Percentiles rank a stretch among this genome's conserved stretches.
phyloP scores from a whole-genome alignment of 2,888 invertebrate genomes.

The Spialia ferax region DNA sequence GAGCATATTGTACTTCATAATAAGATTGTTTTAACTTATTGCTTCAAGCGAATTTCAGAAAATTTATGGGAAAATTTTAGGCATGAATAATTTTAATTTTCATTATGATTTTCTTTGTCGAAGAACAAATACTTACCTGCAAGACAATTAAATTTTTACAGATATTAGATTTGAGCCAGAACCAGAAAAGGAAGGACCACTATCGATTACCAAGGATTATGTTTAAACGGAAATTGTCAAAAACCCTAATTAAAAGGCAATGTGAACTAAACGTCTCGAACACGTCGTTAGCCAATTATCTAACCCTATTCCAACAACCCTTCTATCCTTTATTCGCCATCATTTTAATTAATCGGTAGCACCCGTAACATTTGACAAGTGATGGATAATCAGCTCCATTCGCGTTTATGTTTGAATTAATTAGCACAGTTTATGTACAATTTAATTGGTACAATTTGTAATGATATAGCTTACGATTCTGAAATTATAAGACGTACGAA shows the following conservation, averaged over 20 bases:
- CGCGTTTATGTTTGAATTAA: slow-evolving; percentile 20
- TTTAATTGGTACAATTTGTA: slow-evolving; percentile 2
- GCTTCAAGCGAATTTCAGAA: too few species aligned
- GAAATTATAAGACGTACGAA: too few species aligned
- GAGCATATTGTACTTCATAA: too few species aligned
- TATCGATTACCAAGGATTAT: too few species aligned
- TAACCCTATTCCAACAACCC: slow-evolving; percentile 10
- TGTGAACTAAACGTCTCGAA: background rate
- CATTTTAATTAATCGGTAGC: slow-evolving; percentile 26
- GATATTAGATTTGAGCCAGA: too few species aligned
- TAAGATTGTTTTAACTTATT: too few species aligned
- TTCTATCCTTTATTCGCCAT: slow-evolving; percentile 15
- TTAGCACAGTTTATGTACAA: slow-evolving; percentile 14
- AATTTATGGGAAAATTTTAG: too few species aligned
- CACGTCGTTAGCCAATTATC: background rate
- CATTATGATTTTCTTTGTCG: too few species aligned
- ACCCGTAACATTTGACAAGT: slow-evolving; percentile 16
- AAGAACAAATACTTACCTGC: too few species aligned
- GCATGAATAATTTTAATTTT: too few species aligned
- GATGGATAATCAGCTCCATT: slow-evolving; percentile 28
- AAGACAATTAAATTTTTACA: too few species aligned
- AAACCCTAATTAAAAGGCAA: background rate
- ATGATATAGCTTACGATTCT: background rate
- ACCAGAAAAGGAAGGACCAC: too few species aligned
- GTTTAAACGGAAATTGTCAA: background rate